These are phyloP conservation scores for Platycnemis pennipes DNA, from an alignment of 2,888 invertebrate genomes.

Conservation along the genomic window DNA sequence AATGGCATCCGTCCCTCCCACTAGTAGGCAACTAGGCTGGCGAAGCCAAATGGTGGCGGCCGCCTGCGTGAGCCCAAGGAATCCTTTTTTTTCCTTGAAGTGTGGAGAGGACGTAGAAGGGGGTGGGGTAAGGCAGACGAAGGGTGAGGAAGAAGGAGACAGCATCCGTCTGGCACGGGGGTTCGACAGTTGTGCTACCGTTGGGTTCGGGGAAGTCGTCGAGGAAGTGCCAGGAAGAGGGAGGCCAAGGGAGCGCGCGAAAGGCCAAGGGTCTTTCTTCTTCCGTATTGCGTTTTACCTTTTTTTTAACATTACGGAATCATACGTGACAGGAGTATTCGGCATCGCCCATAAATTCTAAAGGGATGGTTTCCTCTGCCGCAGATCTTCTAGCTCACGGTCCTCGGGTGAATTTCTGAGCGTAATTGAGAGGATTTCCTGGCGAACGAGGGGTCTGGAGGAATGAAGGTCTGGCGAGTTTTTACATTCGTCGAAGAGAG, in stretches of 20 bases:
- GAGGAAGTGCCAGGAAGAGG: background rate
- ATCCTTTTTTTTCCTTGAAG: slow-evolving; percentile 5
- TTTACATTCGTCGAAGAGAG: background rate
- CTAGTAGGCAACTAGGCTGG: background rate
- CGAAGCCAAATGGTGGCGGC: background rate
- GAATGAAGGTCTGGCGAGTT: background rate
- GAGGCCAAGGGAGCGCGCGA: slow-evolving; percentile 2
- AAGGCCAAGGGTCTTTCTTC: slow-evolving; percentile 37
- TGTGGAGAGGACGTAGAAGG: background rate
- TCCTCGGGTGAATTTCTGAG: background rate
- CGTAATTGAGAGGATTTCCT: slow-evolving; percentile 24
- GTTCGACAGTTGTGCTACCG: slow-evolving; percentile 45
- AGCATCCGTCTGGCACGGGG: slow-evolving; percentile 57
- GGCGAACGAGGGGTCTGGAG: background rate
- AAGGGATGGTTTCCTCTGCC: background rate
- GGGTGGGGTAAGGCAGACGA: background rate
- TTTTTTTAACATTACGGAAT: slow-evolving; percentile 39
- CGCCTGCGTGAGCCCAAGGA: background rate
- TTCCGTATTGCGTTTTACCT: background rate
- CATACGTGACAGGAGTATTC: background rate
- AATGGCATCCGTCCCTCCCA: background rate
- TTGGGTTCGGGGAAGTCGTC: background rate
- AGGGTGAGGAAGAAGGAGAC: slow-evolving; percentile 8
- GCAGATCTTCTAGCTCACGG: background rate
- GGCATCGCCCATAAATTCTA: background rate